Evolutionary conservation across 2,888 invertebrate species (phyloP), one percentile per base, ranked within the genome.

Genomic region (Torymus auratus): DNA sequence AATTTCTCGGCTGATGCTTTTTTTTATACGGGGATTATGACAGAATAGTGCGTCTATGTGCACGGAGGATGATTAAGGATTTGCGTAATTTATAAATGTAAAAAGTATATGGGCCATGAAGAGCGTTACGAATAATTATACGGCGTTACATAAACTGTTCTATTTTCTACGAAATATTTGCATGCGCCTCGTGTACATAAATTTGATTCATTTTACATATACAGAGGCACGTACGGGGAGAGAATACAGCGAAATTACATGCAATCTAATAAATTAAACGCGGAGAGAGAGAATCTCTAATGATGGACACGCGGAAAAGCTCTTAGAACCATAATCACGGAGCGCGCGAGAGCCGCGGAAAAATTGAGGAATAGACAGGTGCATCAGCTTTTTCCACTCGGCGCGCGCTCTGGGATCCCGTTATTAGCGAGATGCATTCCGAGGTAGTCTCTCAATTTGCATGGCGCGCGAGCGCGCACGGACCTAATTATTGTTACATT

Each of bases 401-500:
- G 7, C 11, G 28, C 41, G 41, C 41, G 41, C 41, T 41, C 41
- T 41, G 5, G 10, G 67, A 52, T 68, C 61, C 13, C 11, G 68
- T 41, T 50, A 62, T 61, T 72, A 65, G n/a, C 12, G 52, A 70
- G 62, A 61, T 41, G 50, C 17, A 41, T 65, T 78, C 23, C 23
- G 15, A 62, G 55, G 41, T 41, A 41, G 41, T 41, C 4, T 69
- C 61, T 69, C 17, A 53, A 61, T 69, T 69, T 55, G 53, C 50
- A 62, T 69, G 50, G 17, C 20, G 7, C 7, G 20, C 20, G 14
- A 23, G 41, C 7, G 41, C 7, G 7, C 41, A 41, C 41, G 41
- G 60, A 60, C 55, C 56, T 78, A 78, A 72, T 78, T 78, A 72
- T 72, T 55, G 52, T 61, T 55, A 55, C 58, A 52, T 72, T 67